Conservation (phyloP, 2,113 vertebrate genomes). For the Nothocercus nigrocapillus region DNA sequence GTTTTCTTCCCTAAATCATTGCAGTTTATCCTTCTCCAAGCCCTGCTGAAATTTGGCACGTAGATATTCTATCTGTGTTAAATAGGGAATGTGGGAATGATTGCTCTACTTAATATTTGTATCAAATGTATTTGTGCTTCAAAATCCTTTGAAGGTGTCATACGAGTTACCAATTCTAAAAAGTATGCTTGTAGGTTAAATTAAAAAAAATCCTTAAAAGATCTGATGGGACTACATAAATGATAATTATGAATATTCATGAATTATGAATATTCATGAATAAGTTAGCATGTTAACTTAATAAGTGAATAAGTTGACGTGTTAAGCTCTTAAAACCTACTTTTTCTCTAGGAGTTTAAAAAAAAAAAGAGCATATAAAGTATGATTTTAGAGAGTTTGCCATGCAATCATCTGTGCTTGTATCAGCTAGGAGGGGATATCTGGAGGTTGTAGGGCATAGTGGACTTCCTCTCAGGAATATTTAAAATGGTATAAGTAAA, state of each 20-base stretch:
- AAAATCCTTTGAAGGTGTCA: background rate
- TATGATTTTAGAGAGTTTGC: fast-evolving
- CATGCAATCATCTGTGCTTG: background rate
- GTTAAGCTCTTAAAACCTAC: background rate
- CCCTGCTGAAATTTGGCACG: background rate
- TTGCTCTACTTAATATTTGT: background rate
- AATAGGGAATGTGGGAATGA: background rate
- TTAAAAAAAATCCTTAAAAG: background rate
- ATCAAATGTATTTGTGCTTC: background rate
- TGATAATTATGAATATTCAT: background rate
- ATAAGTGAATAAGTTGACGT: background rate
- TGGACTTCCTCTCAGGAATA: background rate
- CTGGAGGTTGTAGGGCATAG: background rate
- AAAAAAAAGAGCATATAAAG: background rate
- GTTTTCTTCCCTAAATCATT: background rate
- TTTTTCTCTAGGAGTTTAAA: background rate
- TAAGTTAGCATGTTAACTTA: background rate
- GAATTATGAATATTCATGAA: background rate
- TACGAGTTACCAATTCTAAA: background rate
- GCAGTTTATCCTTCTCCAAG: background rate
- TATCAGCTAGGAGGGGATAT: background rate
- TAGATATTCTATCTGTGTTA: background rate
- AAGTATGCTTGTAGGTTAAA: background rate
- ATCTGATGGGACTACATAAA: background rate
- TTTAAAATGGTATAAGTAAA: background rate